phyloP scores from a whole-genome alignment of 2,888 invertebrate genomes.

The Caenorhabditis japonica region DNA sequence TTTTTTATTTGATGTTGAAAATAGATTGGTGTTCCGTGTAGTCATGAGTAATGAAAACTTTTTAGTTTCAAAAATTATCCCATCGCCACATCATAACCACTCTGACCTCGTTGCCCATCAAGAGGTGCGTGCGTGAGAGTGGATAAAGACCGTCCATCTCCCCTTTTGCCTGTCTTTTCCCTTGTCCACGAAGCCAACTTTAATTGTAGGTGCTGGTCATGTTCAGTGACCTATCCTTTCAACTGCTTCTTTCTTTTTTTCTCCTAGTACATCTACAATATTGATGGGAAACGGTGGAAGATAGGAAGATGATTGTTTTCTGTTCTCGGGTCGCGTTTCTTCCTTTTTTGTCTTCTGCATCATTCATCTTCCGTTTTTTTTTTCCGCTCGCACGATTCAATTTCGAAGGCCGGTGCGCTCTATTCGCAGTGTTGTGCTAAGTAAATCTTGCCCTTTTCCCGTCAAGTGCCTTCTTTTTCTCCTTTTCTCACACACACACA shows the following conservation, averaged over 20 bases:
- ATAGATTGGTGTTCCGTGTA: no score
- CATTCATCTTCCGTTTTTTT: conserved; percentile 4
- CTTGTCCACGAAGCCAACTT: conserved; percentile 15
- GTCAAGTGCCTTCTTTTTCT: conserved; percentile 34
- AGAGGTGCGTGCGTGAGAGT: conserved; percentile 12
- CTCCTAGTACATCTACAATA: conserved; percentile 21
- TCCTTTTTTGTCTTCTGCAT: conserved; percentile 22
- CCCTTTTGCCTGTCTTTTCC: conserved; percentile 9
- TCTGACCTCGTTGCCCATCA: conserved; percentile 26
- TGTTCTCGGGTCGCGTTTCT: conserved; percentile 9
- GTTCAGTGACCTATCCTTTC: conserved; percentile 30
- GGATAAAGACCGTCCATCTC: conserved; percentile 7
- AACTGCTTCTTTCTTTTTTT: conserved; percentile 16
- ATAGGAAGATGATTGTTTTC: conserved; percentile 28
- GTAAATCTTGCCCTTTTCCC: conserved; percentile 37
- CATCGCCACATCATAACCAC: no score
- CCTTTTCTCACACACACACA: no score
- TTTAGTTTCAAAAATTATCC: no score
- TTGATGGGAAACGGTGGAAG: neutral
- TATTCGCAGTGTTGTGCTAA: conserved; percentile 31
- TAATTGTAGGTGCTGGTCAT: conserved; percentile 41
- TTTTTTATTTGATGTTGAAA: no score
- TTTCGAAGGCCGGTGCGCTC: conserved; percentile 33
- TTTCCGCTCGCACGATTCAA: conserved; percentile 26
- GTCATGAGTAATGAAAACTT: no score